Conservation (phyloP, 1,140 invertebrate species). For the Euschistus heros region DNA sequence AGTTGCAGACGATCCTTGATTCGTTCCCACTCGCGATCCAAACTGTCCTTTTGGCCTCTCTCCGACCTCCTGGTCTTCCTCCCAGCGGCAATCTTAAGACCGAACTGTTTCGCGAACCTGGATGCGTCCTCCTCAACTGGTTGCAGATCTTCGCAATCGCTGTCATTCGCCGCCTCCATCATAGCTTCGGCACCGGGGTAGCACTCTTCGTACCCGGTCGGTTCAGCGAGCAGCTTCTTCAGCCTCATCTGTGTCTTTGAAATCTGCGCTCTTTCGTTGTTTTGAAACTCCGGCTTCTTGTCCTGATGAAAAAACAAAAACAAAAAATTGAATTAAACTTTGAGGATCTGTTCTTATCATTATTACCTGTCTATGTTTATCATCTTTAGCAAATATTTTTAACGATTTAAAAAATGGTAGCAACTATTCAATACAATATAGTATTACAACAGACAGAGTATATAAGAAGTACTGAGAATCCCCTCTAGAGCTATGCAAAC, state of each 20-base stretch:
- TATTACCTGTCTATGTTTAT: no score
- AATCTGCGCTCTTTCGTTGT: not conserved
- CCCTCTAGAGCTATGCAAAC: no score
- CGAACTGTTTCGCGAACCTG: not conserved
- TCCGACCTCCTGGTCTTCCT: not conserved
- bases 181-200: not conserved
- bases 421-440: no score
- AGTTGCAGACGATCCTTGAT: not conserved
- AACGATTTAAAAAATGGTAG: no score
- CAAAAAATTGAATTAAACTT: no score
- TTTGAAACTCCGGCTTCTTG: not conserved
- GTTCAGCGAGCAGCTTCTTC: not conserved
- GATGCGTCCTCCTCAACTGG: no score
- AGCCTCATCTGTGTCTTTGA: not conserved
- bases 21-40: not conserved
- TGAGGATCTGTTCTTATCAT: no score
- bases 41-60: not conserved
- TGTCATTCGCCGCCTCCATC: not conserved
- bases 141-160: not conserved
- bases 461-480: no score
- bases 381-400: no score
- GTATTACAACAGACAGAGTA: no score
- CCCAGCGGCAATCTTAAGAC: not conserved
- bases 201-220: not conserved
- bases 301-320: no score